phyloP scores from a whole-genome alignment of 2,888 invertebrate genomes.

The Zaprionus obscuricornis region DNA sequence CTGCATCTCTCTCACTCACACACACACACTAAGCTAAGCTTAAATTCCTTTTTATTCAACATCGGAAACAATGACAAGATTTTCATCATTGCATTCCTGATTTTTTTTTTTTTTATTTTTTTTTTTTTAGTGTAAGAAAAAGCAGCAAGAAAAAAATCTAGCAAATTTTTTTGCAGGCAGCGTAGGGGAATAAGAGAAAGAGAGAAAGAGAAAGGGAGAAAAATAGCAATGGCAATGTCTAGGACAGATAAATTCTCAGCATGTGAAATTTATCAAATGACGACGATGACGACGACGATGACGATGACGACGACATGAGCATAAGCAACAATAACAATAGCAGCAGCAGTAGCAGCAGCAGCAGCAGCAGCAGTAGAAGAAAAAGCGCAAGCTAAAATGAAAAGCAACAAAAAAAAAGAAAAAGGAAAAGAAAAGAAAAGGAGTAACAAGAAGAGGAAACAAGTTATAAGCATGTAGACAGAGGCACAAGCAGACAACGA shows the following conservation, averaged over 20 bases:
- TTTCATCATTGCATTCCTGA: too few relatives aligned
- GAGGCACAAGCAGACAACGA: too few relatives aligned
- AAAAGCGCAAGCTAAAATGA: too few relatives aligned
- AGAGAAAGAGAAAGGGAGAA: constrained; percentile 1
- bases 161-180: constrained; percentile 57
- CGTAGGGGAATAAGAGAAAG: constrained; percentile 8
- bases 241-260: constrained; percentile 65
- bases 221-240: constrained; percentile 27
- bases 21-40: too few relatives aligned
- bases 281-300: constrained; percentile 45
- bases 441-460: constrained; percentile 60
- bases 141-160: constrained; percentile 19
- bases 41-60: too few relatives aligned
- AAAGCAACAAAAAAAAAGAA: too few relatives aligned
- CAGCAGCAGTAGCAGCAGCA: not conserved
- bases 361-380: too few relatives aligned
- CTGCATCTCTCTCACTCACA: too few relatives aligned
- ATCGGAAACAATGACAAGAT: too few relatives aligned
- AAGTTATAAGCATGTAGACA: constrained; percentile 78
- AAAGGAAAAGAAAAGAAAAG: not conserved
- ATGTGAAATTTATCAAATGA: constrained; percentile 74
- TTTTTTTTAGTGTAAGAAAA: too few relatives aligned
- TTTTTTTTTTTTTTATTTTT: too few relatives aligned
- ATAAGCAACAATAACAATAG: not conserved
- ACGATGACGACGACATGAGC: constrained; percentile 6